phyloP scores from a whole-genome alignment of 2,888 invertebrate genomes.

The Parascotia fuliginaria region DNA sequence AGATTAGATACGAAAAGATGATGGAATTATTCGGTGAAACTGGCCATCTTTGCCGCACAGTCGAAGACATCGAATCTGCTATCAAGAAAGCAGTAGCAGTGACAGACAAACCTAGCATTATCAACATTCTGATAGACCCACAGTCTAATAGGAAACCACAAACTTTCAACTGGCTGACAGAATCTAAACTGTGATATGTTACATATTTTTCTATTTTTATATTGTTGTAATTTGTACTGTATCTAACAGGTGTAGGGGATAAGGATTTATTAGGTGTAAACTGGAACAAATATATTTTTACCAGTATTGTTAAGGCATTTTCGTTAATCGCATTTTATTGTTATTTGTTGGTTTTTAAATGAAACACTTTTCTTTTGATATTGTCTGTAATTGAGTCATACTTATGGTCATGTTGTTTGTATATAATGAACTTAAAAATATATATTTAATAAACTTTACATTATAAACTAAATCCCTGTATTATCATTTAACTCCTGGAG shows the following conservation, averaged over 20 bases:
- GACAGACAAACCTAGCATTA: conserved; percentile 92
- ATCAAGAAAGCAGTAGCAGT: conserved; percentile 88
- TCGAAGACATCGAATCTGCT: conserved; percentile 91
- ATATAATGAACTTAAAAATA: conserved; percentile 81
- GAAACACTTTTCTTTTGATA: conserved; percentile 59
- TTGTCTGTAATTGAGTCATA: conserved; percentile 79
- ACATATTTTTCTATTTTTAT: conserved; percentile 1
- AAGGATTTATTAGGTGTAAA: conserved; percentile 7
- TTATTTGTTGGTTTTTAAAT: conserved; percentile 15
- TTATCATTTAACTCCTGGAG: conserved; percentile 78
- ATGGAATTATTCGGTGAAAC: conserved; percentile 93
- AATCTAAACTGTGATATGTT: conserved; percentile 91
- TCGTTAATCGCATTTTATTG: conserved; percentile 8
- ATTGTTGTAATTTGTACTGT: background rate
- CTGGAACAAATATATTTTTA: conserved; percentile 24
- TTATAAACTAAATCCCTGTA: conserved; percentile 85
- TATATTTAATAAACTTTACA: conserved; percentile 78
- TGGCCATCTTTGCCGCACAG: conserved; percentile 92
- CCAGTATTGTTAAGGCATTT: conserved; percentile 8
- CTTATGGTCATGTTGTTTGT: conserved; percentile 72
- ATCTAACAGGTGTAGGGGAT: conserved; percentile 2
- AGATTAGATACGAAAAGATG: conserved; percentile 95
- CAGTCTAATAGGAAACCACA: conserved; percentile 96
- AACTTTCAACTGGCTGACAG: conserved; percentile 96
- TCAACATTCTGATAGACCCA: conserved; percentile 96